phyloP scores from a whole-genome alignment of 2,113 vertebrate species.

The Miniopterus natalensis region DNA sequence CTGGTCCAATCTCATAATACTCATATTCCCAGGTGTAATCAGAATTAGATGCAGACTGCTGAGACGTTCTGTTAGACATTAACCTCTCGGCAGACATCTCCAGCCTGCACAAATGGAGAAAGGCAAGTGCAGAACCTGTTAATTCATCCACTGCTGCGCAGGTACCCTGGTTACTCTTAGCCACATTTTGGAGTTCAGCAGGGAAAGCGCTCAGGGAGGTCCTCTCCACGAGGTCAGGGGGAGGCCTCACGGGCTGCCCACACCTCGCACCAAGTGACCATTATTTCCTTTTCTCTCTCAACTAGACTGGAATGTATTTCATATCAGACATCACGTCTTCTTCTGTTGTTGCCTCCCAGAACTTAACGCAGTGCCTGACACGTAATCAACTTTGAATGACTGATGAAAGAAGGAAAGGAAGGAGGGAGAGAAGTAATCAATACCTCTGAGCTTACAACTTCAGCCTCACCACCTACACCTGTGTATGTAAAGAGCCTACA shows the following conservation, averaged over 20 bases:
- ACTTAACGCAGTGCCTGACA: not conserved
- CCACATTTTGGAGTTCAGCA: not conserved
- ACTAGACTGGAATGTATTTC: not conserved
- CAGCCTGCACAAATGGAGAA: slow-evolving; percentile 72
- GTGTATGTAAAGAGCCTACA: not conserved
- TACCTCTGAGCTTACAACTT: not conserved
- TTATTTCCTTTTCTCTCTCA: not conserved
- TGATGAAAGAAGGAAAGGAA: not conserved
- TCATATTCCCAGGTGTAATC: slow-evolving; percentile 98
- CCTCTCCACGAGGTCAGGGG: not conserved
- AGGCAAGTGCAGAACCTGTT: not conserved
- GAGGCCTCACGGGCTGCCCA: not conserved
- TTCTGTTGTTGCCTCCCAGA: not conserved
- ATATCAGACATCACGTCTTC: not conserved
- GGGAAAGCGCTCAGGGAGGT: not conserved
- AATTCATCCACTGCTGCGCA: not conserved
- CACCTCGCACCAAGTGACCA: not conserved
- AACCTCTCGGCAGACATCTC: slow-evolving; percentile 90
- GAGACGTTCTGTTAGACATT: slow-evolving; percentile 90
- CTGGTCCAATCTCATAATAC: slow-evolving; percentile 96
- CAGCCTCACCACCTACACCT: not conserved
- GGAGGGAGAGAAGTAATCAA: not conserved
- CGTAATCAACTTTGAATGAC: not conserved
- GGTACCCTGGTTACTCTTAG: not conserved
- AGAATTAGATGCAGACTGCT: slow-evolving; percentile 87